These are phyloP conservation scores for Chelonus insularis DNA, from an alignment of 1,140 invertebrate species.

Conservation along the genomic window DNA sequence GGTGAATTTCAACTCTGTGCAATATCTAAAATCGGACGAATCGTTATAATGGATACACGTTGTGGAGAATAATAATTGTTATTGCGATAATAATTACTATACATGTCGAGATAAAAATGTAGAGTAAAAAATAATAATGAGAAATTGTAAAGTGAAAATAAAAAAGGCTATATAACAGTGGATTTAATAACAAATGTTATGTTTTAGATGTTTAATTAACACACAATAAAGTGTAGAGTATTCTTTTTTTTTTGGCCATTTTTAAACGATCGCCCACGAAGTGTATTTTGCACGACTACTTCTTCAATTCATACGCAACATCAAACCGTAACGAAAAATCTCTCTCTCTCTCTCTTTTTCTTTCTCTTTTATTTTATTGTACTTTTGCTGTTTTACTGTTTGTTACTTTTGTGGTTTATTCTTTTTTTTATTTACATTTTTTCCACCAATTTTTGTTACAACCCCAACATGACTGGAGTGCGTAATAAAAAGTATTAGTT, in stretches of 20 bases:
- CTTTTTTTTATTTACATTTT: background rate
- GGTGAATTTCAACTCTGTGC: constrained; percentile 4
- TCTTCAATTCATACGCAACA: background rate
- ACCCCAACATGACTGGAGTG: background rate
- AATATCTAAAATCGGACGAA: background rate
- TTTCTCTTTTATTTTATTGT: background rate
- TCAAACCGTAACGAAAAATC: background rate
- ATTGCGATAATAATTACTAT: no score
- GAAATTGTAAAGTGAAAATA: background rate
- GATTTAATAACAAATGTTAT: background rate
- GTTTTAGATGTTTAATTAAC: background rate
- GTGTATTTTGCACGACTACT: background rate
- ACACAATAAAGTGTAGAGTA: background rate
- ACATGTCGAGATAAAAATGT: no score
- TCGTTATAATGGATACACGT: no score
- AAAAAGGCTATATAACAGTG: background rate
- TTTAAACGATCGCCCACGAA: background rate
- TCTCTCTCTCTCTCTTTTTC: background rate
- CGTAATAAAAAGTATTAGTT: background rate
- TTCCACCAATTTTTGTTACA: background rate
- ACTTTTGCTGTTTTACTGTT: no score
- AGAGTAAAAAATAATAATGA: no score
- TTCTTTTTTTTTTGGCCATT: background rate
- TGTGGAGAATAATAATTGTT: no score
- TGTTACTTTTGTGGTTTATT: no score